Conservation (phyloP, 2,113 vertebrate genomes). For the Laticauda laticaudata region DNA sequence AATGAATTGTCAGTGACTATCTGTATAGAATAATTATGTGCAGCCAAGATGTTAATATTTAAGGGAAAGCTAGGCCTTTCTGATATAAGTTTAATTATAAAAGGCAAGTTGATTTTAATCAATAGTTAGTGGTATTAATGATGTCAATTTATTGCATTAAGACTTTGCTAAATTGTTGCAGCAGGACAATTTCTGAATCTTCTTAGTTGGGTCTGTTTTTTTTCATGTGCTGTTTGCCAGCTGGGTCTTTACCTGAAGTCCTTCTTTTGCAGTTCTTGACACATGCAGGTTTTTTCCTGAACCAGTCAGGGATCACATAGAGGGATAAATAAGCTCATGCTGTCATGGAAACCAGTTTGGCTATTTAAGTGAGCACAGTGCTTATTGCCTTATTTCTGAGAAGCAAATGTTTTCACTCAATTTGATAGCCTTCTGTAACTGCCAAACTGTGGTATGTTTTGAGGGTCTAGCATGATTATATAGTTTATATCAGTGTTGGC, state of each 20-base stretch:
- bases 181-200: not conserved
- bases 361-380: not conserved
- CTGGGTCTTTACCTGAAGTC: not conserved
- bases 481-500: too few relatives aligned
- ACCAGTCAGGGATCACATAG: not conserved
- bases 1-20: not conserved
- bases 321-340: not conserved
- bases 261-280: not conserved
- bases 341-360: not conserved
- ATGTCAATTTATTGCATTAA: not conserved
- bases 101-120: not conserved
- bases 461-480: not conserved
- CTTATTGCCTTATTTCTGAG: not conserved
- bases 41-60: not conserved
- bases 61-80: not conserved
- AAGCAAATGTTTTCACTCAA: not conserved
- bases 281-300: not conserved
- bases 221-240: not conserved
- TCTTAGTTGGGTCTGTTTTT: not conserved
- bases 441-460: not conserved
- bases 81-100: not conserved
- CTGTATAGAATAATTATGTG: not conserved
- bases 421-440: not conserved
- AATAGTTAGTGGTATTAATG: not conserved
- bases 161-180: not conserved